phyloP scores from a whole-genome alignment of 2,797 vertebrate genomes.

The Coregonus suidteri region DNA sequence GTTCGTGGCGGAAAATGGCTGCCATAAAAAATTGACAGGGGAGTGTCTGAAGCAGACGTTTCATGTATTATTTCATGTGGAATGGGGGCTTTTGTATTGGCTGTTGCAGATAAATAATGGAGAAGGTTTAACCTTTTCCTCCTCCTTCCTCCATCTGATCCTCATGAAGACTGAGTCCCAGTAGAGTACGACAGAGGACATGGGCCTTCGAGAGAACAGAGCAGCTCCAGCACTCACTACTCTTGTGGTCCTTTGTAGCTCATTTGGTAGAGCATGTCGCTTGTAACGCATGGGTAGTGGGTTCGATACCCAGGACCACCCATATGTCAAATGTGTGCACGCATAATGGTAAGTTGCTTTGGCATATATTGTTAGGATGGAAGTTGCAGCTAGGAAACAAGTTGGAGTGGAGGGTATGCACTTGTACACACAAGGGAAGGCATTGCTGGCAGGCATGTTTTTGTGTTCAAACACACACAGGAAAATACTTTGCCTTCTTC shows the following conservation, averaged over 20 bases:
- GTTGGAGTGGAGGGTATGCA: neutral
- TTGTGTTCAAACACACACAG: neutral
- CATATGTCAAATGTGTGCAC: no score
- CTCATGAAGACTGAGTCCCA: no score
- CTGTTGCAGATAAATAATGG: conserved; percentile 55
- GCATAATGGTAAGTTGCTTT: no score
- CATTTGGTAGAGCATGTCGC: no score
- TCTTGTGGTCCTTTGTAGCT: neutral
- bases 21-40: conserved; percentile 60
- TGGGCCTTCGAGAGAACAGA: neutral
- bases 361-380: no score
- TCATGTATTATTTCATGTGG: conserved; percentile 64
- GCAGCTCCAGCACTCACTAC: neutral
- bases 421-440: neutral
- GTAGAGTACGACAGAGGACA: neutral
- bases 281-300: no score
- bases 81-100: conserved; percentile 47
- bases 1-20: conserved; percentile 23
- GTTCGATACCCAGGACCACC: no score
- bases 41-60: conserved; percentile 51
- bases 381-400: neutral
- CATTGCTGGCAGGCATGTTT: neutral
- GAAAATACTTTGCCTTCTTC: neutral
- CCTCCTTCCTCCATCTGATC: conserved; percentile 13
- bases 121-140: conserved; percentile 36